Evolutionary conservation across 2,797 vertebrate genomes (phyloP), one percentile per base, ranked within the genome.

Genomic region (Iguana delicatissima): DNA sequence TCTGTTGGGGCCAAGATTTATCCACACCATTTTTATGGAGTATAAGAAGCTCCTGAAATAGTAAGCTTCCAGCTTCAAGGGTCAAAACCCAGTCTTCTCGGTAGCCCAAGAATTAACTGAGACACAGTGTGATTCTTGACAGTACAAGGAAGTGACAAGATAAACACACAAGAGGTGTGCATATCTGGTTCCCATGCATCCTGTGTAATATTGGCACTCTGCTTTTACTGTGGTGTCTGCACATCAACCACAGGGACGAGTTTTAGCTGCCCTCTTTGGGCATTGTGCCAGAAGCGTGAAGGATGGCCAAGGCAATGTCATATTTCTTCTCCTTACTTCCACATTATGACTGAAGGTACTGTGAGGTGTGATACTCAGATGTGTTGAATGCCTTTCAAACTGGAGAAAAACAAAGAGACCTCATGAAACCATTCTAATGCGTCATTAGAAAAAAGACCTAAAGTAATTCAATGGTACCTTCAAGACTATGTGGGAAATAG

Each of bases 31-130:
- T 79, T 91, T 87, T 64, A 87, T 84, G 92, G 18, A 29, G n/a
- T 90, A 57, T 55, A 62, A 92, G 88, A 93, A 95, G 64, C 9
- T 46, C 84, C 69, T 87, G 0, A 1, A 82, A 26, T 73, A 87
- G 6, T 1, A 79, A 24, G 32, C 86, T 90, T 92, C 26, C 10
- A 12, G 18, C 22, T 26, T 46, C 6, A 26, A 50, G 22, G 24
- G 26, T 79, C 9, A 69, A 69, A 32, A 69, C 26, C 10, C 52
- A 22, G 16, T 50, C 6, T 24, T 2, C 18, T 77, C 38, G 57
- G 35, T 84, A 77, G 72, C 35, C 26, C 24, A 38, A 77, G 42
- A 87, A 80, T 35, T 59, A 38, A 77, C n/a, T 59, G 5, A 55
- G 46, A 12, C 1, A 2, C 50, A 8, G 7, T 20, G 3, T 64